Evolutionary conservation across 2,888 invertebrate species (phyloP), one percentile per base, ranked within the genome.

Genomic region (Leucoptera coffeella): DNA sequence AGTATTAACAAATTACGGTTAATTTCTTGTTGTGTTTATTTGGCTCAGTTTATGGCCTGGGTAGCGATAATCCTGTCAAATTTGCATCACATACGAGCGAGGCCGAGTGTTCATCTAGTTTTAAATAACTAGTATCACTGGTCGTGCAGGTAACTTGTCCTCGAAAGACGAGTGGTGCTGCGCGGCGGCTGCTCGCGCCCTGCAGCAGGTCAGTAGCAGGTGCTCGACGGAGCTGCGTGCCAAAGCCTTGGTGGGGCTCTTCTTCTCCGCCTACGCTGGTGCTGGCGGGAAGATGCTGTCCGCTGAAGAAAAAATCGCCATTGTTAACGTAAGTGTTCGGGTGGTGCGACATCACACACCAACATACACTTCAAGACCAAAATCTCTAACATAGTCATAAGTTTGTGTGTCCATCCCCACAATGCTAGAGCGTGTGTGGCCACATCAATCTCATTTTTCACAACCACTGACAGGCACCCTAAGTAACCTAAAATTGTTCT

Each of bases 231-330:
- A 64, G 1, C 64, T 69, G 11, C 77, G 83, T 0, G 72, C 93
- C 15, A 77, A 78, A 36, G 75, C 74, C 30, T 52, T 93, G 32
- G 57, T 91, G 2, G 65, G 75, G 23, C 77, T 78, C 32, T 62
- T 82, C 27, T 91, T 94, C 59, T 81, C 77, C 4, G 82, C 90
- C 20, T 82, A 92, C 45, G 78, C 88, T 57, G 94, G 94, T 9
- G 82, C 88, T 4, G 84, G 90, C 52, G 94, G 94, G 6, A 95
- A 95, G 53, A 74, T 95, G 26, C 88, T 89, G 8, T 81, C 92
- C 27, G 81, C 84, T 17, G 86, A 88, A 36, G 91, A 93, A 50
- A 88, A 94, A 55, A 82, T 92, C 12, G 85, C 87, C 30, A 82
- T 95, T 9, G 59, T 94, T 19, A 77, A 83, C 60, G 83, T 82